Percentiles rank a stretch among this genome's conserved stretches.
phyloP scores from a whole-genome alignment of 2,797 vertebrate species.

The Rhabdomys pumilio region DNA sequence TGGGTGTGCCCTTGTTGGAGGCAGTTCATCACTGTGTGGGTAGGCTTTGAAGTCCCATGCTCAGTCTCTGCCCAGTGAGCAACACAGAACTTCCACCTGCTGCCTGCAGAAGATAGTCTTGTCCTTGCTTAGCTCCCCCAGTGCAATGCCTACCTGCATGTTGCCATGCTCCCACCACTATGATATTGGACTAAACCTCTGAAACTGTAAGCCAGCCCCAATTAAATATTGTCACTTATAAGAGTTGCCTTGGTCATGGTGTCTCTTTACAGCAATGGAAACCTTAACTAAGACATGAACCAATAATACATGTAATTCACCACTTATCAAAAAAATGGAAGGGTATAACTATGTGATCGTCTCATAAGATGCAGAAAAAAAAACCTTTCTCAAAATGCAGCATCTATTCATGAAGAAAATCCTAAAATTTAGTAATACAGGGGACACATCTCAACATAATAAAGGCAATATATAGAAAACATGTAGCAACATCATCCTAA shows the following conservation, averaged over 20 bases:
- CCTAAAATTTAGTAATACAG: neutral
- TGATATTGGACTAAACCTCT: neutral
- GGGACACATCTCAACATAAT: neutral
- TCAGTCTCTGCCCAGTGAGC: neutral
- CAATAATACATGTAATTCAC: neutral
- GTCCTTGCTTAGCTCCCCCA: neutral
- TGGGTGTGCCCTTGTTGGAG: neutral
- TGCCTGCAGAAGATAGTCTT: neutral
- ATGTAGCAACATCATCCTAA: too few relatives aligned
- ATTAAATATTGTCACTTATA: neutral
- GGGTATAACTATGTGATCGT: neutral
- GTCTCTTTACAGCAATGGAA: neutral
- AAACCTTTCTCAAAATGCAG: neutral
- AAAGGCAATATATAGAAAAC: neutral
- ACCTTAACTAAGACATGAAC: neutral
- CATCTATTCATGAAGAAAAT: neutral
- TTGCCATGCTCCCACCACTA: neutral
- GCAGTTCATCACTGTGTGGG: neutral
- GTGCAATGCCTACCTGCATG: neutral
- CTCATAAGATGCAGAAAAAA: neutral
- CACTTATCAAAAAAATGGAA: neutral
- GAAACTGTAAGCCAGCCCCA: neutral
- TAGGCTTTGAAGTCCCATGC: neutral
- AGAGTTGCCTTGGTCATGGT: neutral
- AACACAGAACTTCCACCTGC: neutral